phyloP scores from a whole-genome alignment of 1,140 invertebrate species.

The Bombus superbus region DNA sequence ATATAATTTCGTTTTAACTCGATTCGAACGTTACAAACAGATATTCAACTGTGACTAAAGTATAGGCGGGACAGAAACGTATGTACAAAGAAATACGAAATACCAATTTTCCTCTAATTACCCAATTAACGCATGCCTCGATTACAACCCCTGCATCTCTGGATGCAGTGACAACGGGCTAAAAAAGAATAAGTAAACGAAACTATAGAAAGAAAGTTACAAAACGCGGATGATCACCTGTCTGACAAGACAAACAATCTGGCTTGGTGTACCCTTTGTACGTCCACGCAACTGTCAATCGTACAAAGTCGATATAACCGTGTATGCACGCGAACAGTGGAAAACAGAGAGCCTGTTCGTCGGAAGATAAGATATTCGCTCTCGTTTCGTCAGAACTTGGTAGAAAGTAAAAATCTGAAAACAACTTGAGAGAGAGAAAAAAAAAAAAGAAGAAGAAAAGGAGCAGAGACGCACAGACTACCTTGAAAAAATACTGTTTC shows the following conservation, averaged over 20 bases:
- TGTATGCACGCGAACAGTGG: neutral
- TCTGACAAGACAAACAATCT: neutral
- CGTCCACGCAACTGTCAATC: slow-evolving; percentile 2
- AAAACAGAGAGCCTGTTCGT: no score
- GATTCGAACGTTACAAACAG: neutral
- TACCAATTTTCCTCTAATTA: neutral
- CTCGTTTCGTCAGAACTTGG: neutral
- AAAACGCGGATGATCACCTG: neutral
- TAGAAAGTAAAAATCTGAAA: neutral
- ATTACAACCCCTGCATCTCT: neutral
- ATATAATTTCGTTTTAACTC: no score
- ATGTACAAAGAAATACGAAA: neutral
- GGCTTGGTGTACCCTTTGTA: slow-evolving; percentile 2
- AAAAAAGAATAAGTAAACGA: neutral
- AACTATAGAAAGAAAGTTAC: neutral
- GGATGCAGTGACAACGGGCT: neutral
- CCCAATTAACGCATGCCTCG: neutral
- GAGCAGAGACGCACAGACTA: no score
- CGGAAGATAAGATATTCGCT: neutral
- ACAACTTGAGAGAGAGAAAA: neutral
- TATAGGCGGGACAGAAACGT: neutral
- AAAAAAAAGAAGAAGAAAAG: no score
- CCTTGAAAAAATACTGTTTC: neutral
- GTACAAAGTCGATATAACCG: neutral
- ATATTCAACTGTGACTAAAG: neutral